These are phyloP conservation scores for Harpagoxenus sublaevis DNA, from an alignment of 2,888 invertebrate genomes.

Conservation along the genomic window DNA sequence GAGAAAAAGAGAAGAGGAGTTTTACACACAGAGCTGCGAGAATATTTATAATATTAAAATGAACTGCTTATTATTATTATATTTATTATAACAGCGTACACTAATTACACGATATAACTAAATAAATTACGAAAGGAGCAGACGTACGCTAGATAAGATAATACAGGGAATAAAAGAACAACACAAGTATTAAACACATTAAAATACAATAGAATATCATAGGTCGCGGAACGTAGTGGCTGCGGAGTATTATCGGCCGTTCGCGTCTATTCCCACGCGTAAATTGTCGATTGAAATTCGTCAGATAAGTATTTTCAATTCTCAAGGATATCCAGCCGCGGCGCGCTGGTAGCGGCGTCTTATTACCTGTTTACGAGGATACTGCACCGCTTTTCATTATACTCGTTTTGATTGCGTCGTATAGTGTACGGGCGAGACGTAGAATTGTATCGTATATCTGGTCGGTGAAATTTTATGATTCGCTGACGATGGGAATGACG, in stretches of 20 bases:
- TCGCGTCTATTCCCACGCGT: constrained; percentile 25
- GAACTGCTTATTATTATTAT: neutral
- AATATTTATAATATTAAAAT: constrained; percentile 5
- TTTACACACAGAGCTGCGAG: neutral
- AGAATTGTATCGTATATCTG: constrained; percentile 59
- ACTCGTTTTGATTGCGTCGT: constrained; percentile 48
- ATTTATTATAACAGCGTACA: neutral
- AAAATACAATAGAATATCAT: constrained; percentile 51
- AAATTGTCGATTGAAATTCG: constrained; percentile 48
- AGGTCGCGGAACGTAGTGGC: neutral
- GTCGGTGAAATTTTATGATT: constrained; percentile 59
- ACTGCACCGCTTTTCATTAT: constrained; percentile 50
- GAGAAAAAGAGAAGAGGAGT: neutral
- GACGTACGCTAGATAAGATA: neutral
- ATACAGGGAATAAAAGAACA: neutral
- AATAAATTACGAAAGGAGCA: neutral
- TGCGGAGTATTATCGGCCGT: constrained; percentile 14
- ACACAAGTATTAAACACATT: constrained; percentile 23
- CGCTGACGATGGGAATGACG: constrained; percentile 56
- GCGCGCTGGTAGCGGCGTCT: constrained; percentile 36
- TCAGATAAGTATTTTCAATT: constrained; percentile 40
- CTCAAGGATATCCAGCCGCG: constrained; percentile 26
- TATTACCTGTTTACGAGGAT: constrained; percentile 56
- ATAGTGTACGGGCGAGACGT: constrained; percentile 41
- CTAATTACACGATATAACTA: constrained; percentile 10